phyloP scores from a whole-genome alignment of 2,113 vertebrate species.

The Pristiophorus japonicus region DNA sequence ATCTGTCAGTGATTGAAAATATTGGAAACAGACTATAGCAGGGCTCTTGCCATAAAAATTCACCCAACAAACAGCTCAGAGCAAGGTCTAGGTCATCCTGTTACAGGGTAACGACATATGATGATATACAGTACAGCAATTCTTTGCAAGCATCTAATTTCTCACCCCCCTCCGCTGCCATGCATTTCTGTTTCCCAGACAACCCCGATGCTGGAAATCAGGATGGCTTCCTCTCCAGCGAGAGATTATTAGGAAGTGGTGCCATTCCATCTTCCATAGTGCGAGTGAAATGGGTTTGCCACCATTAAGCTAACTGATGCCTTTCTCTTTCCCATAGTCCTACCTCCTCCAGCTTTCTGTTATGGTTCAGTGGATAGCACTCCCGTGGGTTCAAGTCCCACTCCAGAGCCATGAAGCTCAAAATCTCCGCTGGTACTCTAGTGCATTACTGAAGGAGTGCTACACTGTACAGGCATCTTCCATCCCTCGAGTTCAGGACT shows the following conservation, averaged over 20 bases:
- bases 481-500: too few relatives aligned
- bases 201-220: neutral
- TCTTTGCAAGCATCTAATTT: neutral
- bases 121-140: neutral
- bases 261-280: neutral
- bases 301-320: neutral
- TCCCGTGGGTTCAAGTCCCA: too few relatives aligned
- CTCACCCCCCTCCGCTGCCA: neutral
- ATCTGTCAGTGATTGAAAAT: slow-evolving; percentile 3
- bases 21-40: neutral
- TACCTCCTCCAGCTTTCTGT: too few relatives aligned
- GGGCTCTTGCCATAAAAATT: neutral
- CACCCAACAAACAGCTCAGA: neutral
- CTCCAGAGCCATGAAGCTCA: too few relatives aligned
- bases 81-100: too few relatives aligned
- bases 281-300: neutral
- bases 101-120: neutral
- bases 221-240: neutral
- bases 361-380: too few relatives aligned
- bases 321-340: neutral
- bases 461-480: too few relatives aligned
- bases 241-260: neutral
- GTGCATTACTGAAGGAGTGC: neutral
- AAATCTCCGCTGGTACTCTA: neutral
- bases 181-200: neutral